Evolutionary conservation across 2,797 vertebrate genomes (phyloP).

Genomic region (Gadopsis bispinosus): DNA sequence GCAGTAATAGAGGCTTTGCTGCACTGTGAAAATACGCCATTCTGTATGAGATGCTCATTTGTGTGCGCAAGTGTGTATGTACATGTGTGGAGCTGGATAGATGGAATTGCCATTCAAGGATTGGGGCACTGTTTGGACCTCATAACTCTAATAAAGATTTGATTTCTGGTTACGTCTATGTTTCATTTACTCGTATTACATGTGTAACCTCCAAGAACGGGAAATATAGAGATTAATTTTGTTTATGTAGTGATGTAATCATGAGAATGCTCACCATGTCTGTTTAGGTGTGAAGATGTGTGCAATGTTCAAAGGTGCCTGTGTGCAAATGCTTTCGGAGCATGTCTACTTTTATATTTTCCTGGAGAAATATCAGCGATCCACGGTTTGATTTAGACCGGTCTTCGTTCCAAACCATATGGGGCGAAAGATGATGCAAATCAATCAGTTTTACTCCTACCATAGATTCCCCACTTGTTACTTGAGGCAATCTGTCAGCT

Average conservation of each 20-base stretch:
- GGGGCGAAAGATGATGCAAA: not conserved
- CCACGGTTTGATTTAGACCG: not conserved
- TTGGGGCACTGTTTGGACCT: slow-evolving; percentile 21
- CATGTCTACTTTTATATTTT: not conserved
- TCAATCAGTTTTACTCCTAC: not conserved
- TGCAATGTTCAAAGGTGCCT: not conserved
- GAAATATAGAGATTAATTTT: not conserved
- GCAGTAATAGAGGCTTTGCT: slow-evolving; percentile 61
- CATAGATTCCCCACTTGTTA: no score
- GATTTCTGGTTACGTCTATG: slow-evolving; percentile 6
- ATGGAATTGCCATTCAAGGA: slow-evolving; percentile 20
- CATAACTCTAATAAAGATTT: slow-evolving; percentile 5
- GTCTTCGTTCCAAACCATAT: not conserved
- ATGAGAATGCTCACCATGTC: not conserved
- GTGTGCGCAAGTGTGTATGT: slow-evolving; percentile 19
- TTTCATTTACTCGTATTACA: slow-evolving; percentile 13
- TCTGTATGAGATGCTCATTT: slow-evolving; percentile 42
- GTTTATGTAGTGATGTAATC: not conserved
- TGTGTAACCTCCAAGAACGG: not conserved
- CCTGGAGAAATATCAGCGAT: not conserved
- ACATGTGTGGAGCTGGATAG: slow-evolving; percentile 11
- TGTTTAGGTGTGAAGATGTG: not conserved
- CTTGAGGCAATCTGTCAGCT: not conserved
- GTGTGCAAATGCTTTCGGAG: not conserved
- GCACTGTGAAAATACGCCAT: slow-evolving; percentile 48